A percentile compares a stretch with the other conserved stretches of the same genome.
These are phyloP conservation scores for Cherax quadricarinatus DNA, from an alignment of 1,140 invertebrate genomes.

Conservation along the genomic window DNA sequence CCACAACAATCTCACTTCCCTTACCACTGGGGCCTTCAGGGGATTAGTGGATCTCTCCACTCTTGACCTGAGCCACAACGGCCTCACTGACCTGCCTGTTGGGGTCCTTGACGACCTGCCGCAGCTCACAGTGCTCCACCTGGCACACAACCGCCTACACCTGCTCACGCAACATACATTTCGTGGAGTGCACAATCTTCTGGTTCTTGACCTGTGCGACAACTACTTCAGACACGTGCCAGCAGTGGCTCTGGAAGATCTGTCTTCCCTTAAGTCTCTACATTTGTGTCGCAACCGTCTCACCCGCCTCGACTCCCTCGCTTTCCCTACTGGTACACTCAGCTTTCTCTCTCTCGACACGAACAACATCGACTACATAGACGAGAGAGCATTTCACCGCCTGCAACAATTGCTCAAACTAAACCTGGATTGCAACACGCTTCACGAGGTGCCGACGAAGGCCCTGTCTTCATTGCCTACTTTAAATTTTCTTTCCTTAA, in stretches of 20 bases:
- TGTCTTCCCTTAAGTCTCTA: constrained; percentile 48
- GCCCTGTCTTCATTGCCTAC: constrained; percentile 47
- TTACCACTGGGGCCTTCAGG: constrained; percentile 44
- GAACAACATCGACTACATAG: constrained; percentile 64
- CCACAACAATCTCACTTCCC: constrained; percentile 64
- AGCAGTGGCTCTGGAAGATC: constrained; percentile 28
- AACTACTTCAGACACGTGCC: constrained; percentile 68
- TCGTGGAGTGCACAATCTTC: constrained; percentile 36
- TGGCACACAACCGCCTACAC: constrained; percentile 67
- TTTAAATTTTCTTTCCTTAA: constrained; percentile 57
- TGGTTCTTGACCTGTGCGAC: constrained; percentile 66
- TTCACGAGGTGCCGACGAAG: constrained; percentile 61
- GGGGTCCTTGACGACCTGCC: constrained; percentile 56
- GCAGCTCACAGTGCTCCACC: constrained; percentile 50
- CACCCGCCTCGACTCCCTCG: constrained; percentile 41
- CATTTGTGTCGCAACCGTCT: constrained; percentile 69
- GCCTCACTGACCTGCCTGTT: constrained; percentile 45
- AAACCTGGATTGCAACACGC: constrained; percentile 57
- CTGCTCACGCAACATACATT: constrained; percentile 52
- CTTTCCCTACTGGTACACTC: constrained; percentile 53
- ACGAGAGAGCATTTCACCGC: constrained; percentile 42
- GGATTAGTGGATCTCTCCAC: constrained; percentile 48
- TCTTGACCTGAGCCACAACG: constrained; percentile 67
- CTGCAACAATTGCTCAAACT: constrained; percentile 45
- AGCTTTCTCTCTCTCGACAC: constrained; percentile 54